Base-by-base conservation (phyloP, 2,797 vertebrate genomes). In the Zalophus californianus region DNA sequence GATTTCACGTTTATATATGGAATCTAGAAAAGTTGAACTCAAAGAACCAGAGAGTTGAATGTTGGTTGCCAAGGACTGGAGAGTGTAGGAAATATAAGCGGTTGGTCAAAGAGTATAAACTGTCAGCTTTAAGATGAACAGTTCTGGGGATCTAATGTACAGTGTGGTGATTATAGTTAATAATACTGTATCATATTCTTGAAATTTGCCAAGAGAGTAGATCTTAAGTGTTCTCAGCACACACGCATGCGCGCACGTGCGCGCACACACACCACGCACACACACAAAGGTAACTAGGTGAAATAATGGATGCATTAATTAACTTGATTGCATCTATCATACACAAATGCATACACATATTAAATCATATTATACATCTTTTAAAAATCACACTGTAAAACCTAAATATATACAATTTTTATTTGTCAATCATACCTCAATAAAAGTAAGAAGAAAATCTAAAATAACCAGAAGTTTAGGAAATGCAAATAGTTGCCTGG, bases 391-490 rank as follows among this genome's bases (percentile, higher is more conserved):
- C 8, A 27, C 29, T 3, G 15, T 60, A 60, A 25, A 29, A 82
- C 8, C 56, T 83, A 60, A 60, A 60, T 41, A 18, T 20, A 11
- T 29, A 20, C 56, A 82, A 44, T 60, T 44, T 60, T 41, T 60
- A 38, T 80, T 27, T 60, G 79, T 60, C 25, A 60, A 60, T 29
- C 56, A 60, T 11, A 83, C 9, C 35, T 83, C 56, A 60, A 29
- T 29, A 60, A 60, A 60, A 15, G n/a, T 38, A 23, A 35, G 14
- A 27, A 80, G 50, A 58, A 80, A 58, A 83, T 29, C 79, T 83
- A 90, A 82, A 64, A 86, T 70, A 96, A 48, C 7, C 25, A 90
- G 48, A 72, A 80, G n/a, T 94, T 72, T 84, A 86, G 35, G 18
- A 52, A 92, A 90, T 92, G 23, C 4, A 86, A 58, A 82, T 41